Conservation (phyloP, 1,140 invertebrate genomes). For the Penaeus japonicus region DNA sequence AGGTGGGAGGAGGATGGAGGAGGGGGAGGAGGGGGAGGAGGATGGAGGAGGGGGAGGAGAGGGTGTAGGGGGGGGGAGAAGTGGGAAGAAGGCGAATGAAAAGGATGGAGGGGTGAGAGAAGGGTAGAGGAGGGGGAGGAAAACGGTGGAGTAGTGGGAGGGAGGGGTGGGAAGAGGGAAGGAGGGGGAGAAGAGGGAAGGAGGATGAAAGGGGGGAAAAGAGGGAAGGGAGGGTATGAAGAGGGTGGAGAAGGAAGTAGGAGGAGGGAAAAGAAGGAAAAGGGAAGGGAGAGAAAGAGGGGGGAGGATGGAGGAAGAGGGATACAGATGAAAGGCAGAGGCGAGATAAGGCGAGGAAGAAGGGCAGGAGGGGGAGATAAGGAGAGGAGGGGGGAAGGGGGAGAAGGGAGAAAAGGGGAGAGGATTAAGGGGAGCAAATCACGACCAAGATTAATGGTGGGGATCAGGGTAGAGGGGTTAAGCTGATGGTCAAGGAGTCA, state of each 20-base stretch:
- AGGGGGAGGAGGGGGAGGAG: neutral
- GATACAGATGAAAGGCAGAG: neutral
- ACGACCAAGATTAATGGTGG: too few relatives aligned
- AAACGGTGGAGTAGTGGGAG: neutral
- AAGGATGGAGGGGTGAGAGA: neutral
- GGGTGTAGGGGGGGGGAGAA: neutral
- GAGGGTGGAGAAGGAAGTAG: neutral
- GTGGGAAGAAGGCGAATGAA: neutral
- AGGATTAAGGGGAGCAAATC: too few relatives aligned
- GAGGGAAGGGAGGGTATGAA: neutral
- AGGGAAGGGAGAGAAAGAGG: neutral
- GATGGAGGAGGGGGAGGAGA: neutral
- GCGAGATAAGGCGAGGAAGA: too few relatives aligned
- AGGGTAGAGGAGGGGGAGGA: neutral
- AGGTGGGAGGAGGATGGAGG: too few relatives aligned
- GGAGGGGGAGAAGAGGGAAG: too few relatives aligned
- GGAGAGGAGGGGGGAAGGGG: neutral
- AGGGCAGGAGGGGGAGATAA: neutral
- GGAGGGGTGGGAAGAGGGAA: neutral
- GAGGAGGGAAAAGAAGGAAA: neutral
- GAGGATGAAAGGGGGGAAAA: neutral
- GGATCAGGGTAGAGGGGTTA: too few relatives aligned
- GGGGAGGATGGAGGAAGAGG: neutral
- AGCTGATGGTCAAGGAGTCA: too few relatives aligned
- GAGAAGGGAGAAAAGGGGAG: neutral